Percentiles rank a stretch among this genome's conserved stretches.
Conservation (phyloP, 2,797 vertebrate genomes). For the Adrianichthys oophorus region DNA sequence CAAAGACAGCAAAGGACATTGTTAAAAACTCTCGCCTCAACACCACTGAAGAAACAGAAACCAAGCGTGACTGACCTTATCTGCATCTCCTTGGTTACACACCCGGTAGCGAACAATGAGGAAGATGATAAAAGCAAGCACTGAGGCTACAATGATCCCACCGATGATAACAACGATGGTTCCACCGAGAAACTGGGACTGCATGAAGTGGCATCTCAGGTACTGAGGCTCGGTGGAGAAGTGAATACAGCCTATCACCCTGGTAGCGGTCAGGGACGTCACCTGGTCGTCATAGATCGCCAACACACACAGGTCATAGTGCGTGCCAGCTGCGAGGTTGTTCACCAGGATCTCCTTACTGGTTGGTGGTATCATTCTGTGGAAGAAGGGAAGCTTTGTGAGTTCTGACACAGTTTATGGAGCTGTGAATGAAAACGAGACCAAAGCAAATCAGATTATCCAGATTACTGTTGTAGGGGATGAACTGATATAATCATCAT, state of each 20-base stretch:
- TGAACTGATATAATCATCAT: slow-evolving; percentile 56
- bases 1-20: slow-evolving; percentile 6
- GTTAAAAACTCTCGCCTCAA: slow-evolving; percentile 4
- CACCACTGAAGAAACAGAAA: slow-evolving; percentile 17
- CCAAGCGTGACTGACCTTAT: slow-evolving; percentile 75
- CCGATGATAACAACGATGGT: slow-evolving; percentile 99
- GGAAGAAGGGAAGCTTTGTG: not conserved
- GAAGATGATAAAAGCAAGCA: slow-evolving; percentile 98
- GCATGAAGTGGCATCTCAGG: slow-evolving; percentile 98
- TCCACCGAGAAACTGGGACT: slow-evolving; percentile 97
- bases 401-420: slow-evolving; percentile 16
- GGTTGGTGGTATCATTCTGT: slow-evolving; percentile 96
- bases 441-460: slow-evolving; percentile 57
- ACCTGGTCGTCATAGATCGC: slow-evolving; percentile 97
- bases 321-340: slow-evolving; percentile 92
- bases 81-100: slow-evolving; percentile 89
- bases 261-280: slow-evolving; percentile 93
- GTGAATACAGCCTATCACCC: slow-evolving; percentile 93
- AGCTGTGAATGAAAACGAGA: slow-evolving; percentile 12
- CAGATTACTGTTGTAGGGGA: slow-evolving; percentile 53
- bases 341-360: slow-evolving; percentile 97
- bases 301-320: slow-evolving; percentile 94
- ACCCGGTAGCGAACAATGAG: slow-evolving; percentile 98
- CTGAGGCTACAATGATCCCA: slow-evolving; percentile 96
- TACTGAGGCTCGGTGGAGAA: slow-evolving; percentile 97